These are phyloP conservation scores for Drosophila imparisetae DNA, from an alignment of 2,888 invertebrate genomes.

Conservation along the genomic window DNA sequence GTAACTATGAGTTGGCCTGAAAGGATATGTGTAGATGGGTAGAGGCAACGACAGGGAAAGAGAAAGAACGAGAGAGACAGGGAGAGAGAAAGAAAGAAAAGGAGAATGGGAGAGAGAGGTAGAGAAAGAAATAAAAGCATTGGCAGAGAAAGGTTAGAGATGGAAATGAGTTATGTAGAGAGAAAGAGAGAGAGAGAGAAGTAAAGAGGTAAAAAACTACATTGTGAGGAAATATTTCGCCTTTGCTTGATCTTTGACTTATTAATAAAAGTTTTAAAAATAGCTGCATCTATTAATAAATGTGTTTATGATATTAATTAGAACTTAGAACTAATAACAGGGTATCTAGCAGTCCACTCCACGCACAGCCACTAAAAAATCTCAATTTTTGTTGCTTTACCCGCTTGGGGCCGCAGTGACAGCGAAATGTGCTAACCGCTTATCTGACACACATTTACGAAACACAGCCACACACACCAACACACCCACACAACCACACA, in stretches of 20 bases:
- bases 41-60: neutral
- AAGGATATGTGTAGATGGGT: neutral
- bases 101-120: neutral
- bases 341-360: neutral
- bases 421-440: conserved; percentile 70
- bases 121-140: no score
- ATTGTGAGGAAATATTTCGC: no score
- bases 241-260: neutral
- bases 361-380: neutral
- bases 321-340: neutral
- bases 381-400: conserved; percentile 21
- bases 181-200: neutral
- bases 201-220: no score
- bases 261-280: neutral
- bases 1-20: neutral
- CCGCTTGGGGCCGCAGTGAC: conserved; percentile 35
- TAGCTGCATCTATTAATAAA: neutral
- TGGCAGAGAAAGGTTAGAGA: no score
- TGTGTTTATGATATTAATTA: neutral
- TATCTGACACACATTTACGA: conserved; percentile 69
- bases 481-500: conserved; percentile 1
- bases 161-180: neutral
- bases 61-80: neutral
- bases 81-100: no score
- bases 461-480: conserved; percentile 23